phyloP scores from a whole-genome alignment of 1,140 invertebrate species.

The Lepidurus couesii region DNA sequence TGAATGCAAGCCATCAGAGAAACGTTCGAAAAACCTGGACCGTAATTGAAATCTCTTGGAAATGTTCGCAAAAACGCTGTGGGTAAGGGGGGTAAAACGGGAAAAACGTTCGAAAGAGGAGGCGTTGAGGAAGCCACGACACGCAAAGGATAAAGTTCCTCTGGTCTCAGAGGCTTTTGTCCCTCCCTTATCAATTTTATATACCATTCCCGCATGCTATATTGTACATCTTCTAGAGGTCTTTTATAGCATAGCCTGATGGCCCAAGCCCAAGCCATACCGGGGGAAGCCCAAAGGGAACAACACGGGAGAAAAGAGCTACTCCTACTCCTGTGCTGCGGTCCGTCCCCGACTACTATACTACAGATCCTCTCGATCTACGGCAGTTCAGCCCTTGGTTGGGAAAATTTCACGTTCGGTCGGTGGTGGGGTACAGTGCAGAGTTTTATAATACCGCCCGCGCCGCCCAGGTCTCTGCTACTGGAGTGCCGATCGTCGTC shows the following conservation, averaged over 20 bases:
- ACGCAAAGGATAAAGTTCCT: conserved; percentile 15
- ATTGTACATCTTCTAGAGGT: conserved; percentile 6
- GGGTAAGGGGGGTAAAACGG: background rate
- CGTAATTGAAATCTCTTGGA: background rate
- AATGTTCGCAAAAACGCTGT: background rate
- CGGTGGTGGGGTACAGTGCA: conserved; percentile 5
- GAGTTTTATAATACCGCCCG: conserved; percentile 6
- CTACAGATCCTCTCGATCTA: background rate
- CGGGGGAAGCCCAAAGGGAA: conserved; percentile 17
- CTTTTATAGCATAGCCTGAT: conserved; percentile 6
- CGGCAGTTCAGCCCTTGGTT: background rate
- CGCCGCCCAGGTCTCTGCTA: conserved; percentile 14
- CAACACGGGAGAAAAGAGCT: conserved; percentile 10
- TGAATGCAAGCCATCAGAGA: too few species aligned
- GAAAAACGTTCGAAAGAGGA: background rate
- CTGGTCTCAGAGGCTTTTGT: background rate
- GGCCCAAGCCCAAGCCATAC: background rate
- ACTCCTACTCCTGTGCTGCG: conserved; percentile 12
- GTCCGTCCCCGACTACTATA: conserved; percentile 17
- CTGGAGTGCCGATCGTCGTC: conserved; percentile 16
- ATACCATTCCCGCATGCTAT: conserved; percentile 21
- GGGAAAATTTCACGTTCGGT: background rate
- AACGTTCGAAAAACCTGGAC: background rate
- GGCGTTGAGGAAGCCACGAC: background rate
- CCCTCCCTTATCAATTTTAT: conserved; percentile 15